Evolutionary conservation across 1,140 invertebrate species (phyloP), one percentile per base, ranked within the genome.

Genomic region (Sitobion miscanthi): DNA sequence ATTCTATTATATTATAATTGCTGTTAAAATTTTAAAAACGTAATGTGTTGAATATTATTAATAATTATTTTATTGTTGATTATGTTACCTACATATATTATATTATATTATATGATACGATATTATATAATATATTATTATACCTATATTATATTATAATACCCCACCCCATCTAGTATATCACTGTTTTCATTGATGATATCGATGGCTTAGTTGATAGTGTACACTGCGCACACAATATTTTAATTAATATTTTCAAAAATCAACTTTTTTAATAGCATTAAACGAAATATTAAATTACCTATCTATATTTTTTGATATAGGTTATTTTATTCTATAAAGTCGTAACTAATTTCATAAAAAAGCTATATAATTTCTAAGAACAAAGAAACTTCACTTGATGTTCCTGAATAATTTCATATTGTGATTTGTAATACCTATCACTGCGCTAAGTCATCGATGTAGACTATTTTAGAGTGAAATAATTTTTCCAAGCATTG

Each of bases 41-140:
- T 62, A 62, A 90, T 42, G 89, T 90, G 89, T 90, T 90, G 23
- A 90, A 90, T 90, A 90, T 90, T 90, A 89, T 57, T 90, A 62
- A 30, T 90, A 45, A 90, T 90, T 42, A 90, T 90, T 90, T 90
- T 57, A 62, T 90, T 90, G 89, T 90, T 90, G 89, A 90, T 62
- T 20, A 38, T 82, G 77, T 35, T 82, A 82, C 77, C n/a, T 82
- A 20, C 21, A 38, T 4, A 35, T 38, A 77, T 35, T 77, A 82
- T 82, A 82, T 38, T 82, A 69, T n/a, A 82, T 38, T 82, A 69
- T n/a, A 69, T 30, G 5, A 69, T 30, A 69, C 30, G 4, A 62
- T 62, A 62, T 30, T 62, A 57, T 57, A 57, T 57, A 57, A 57
- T 57, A 57, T 57, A 62, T 62, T 30, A 62, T 62, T 62, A 62